Evolutionary conservation across 2,888 invertebrate species (phyloP), one percentile per base, ranked within the genome.

Genomic region (Spilarctia lutea): DNA sequence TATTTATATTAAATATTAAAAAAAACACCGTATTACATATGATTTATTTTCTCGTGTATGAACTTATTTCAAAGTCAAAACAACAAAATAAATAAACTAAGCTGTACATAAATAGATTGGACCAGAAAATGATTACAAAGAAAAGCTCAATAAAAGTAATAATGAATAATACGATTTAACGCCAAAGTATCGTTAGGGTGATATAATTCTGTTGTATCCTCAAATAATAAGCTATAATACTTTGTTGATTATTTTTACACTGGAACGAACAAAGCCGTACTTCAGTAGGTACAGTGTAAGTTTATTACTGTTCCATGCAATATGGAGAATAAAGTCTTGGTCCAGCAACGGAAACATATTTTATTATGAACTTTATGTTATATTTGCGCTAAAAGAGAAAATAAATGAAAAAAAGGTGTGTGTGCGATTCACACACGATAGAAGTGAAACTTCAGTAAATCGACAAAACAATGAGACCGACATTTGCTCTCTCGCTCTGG

Each of bases 121-220:
- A n/a, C 24, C 52, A 75, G 68, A 65, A 80, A 77, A 79, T 77
- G 56, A 52, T 42, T 35, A 74, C 35, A 68, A 69, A 77, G 45
- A 77, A 75, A 80, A 79, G 4, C 65, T 39, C 35, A 48, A 20
- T 73, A 79, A 65, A 80, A 68, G 35, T 79, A 88, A 89, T 88
- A 88, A 79, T 73, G 68, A 86, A 86, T 90, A 91, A 92, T 89
- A 88, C 87, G 89, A 90, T 92, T 91, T 88, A 81, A 85, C 85
- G 85, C 88, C 80, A 82, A 80, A 81, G 81, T 80, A 85, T 88
- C 83, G 84, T 90, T 88, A 85, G 92, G 90, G 92, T 86, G 91
- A 77, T 81, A 81, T 90, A 88, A 93, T 90, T 86, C 84, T 82
- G 74, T 87, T 86, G 81, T 83, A 91, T 90, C 90, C 88, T 79